Percentiles rank a stretch among this genome's conserved stretches.
phyloP scores from a whole-genome alignment of 2,888 invertebrate species.

The Escarpia spicata region DNA sequence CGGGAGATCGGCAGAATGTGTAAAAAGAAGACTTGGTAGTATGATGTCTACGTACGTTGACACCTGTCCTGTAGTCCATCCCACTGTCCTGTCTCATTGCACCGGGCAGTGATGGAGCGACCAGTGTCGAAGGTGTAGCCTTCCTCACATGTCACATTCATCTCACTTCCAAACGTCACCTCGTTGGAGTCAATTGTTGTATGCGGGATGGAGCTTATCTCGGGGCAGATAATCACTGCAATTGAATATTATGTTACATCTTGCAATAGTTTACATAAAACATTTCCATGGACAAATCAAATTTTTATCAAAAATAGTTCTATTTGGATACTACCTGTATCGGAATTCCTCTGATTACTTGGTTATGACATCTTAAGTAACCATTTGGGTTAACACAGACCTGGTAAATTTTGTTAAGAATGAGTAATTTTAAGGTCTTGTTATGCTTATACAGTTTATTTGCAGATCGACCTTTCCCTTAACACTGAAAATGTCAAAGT shows the following conservation, averaged over 20 bases:
- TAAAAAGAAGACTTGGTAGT: neutral
- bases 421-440: too few species aligned
- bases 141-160: neutral
- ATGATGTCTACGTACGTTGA: neutral
- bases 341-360: too few species aligned
- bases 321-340: too few species aligned
- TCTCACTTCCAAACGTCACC: neutral
- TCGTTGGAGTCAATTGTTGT: neutral
- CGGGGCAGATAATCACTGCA: neutral
- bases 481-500: too few species aligned
- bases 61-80: neutral
- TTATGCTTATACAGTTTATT: too few species aligned
- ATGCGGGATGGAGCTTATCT: neutral
- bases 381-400: too few species aligned
- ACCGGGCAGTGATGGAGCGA: neutral
- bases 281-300: too few species aligned
- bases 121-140: neutral
- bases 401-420: too few species aligned
- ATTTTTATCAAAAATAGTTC: too few species aligned
- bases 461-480: too few species aligned
- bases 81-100: neutral
- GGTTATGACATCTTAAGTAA: too few species aligned
- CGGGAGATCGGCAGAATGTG: too few species aligned
- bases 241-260: neutral
- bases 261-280: neutral